Conservation (phyloP, 2,113 vertebrate species). For the Merops nubicus region DNA sequence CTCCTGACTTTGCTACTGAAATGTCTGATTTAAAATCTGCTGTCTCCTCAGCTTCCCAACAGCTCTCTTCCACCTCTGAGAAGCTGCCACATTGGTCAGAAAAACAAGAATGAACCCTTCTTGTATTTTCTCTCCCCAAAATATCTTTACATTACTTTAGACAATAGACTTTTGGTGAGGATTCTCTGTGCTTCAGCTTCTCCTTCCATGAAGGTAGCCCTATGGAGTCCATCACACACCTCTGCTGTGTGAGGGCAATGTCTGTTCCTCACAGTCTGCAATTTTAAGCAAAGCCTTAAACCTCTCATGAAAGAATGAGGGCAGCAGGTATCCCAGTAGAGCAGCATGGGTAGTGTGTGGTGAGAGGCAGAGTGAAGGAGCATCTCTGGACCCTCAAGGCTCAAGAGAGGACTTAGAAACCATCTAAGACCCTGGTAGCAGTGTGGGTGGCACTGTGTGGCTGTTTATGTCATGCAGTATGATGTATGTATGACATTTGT, state of each 20-base stretch:
- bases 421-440: neutral
- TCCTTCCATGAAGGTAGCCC: neutral
- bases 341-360: fast-evolving
- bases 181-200: neutral
- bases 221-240: neutral
- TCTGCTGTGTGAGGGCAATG: neutral
- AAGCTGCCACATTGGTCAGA: neutral
- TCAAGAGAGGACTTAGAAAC: neutral
- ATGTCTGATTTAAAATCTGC: neutral
- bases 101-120: neutral
- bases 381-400: neutral
- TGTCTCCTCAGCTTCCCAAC: neutral
- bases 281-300: neutral
- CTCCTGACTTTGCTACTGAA: neutral
- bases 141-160: neutral
- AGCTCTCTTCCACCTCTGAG: neutral
- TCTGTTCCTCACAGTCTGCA: neutral
- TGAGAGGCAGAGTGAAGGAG: neutral
- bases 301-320: neutral
- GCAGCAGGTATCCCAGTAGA: neutral
- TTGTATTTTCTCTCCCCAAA: neutral
- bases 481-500: fast-evolving
- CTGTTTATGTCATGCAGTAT: neutral
- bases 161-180: neutral
- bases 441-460: neutral